A percentile compares a stretch with the other conserved stretches of the same genome.
Conservation (phyloP, 1,140 invertebrate species). For the Heliconius himera region DNA sequence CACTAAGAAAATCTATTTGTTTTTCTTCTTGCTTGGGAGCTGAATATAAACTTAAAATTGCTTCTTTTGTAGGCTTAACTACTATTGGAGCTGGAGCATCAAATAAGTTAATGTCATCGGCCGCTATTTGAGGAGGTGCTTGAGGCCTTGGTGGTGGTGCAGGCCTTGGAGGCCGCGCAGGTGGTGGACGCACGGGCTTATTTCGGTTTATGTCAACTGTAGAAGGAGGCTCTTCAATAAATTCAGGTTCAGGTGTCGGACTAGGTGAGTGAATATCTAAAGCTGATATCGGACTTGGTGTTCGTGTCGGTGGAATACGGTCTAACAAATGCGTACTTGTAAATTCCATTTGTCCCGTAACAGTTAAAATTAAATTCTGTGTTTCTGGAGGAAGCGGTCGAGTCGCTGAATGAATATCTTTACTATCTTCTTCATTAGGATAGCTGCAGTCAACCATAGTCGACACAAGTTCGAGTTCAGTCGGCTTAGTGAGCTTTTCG, state of each 20-base stretch:
- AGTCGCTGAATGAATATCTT: conserved; percentile 81
- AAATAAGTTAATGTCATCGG: conserved; percentile 77
- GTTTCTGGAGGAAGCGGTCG: conserved; percentile 85
- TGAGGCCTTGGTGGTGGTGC: conserved; percentile 57
- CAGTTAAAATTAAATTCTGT: conserved; percentile 91
- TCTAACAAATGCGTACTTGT: conserved; percentile 92
- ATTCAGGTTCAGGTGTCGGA: conserved; percentile 88
- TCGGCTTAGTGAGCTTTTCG: conserved; percentile 63
- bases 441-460: conserved; percentile 54
- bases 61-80: conserved; percentile 82
- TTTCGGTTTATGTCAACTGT: conserved; percentile 72
- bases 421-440: conserved; percentile 39
- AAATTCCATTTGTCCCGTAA: conserved; percentile 94
- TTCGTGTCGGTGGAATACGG: conserved; percentile 90
- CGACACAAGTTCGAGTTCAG: conserved; percentile 63
- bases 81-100: conserved; percentile 67
- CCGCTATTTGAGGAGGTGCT: conserved; percentile 39
- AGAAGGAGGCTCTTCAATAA: conserved; percentile 49
- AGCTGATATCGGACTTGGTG: conserved; percentile 91
- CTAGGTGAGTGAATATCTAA: conserved; percentile 90
- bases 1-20: conserved; percentile 81
- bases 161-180: conserved; percentile 58
- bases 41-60: conserved; percentile 85
- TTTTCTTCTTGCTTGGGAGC: conserved; percentile 80
- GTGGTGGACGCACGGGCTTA: conserved; percentile 65